Percentiles rank a stretch among this genome's conserved stretches.
phyloP scores from a whole-genome alignment of 2,113 vertebrate genomes.

The Scomber scombrus region DNA sequence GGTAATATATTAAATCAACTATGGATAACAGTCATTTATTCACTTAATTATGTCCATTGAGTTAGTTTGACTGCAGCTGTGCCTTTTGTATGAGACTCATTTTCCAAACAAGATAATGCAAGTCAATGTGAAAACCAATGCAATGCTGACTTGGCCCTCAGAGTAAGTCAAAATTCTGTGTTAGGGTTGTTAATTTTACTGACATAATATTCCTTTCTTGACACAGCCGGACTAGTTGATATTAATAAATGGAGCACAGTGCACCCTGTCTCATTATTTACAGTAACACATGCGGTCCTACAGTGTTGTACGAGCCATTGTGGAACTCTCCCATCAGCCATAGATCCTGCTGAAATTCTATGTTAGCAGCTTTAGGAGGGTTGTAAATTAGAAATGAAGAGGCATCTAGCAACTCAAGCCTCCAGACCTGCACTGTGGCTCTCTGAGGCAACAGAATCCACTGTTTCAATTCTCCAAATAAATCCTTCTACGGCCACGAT shows the following conservation, averaged over 20 bases:
- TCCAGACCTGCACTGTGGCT: conserved; percentile 31
- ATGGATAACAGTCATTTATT: conserved; percentile 68
- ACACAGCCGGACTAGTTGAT: conserved; percentile 36
- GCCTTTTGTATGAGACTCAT: conserved; percentile 49
- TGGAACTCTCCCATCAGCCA: conserved; percentile 55
- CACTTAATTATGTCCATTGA: conserved; percentile 69
- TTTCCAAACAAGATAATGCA: conserved; percentile 56
- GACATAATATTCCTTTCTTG: conserved; percentile 24
- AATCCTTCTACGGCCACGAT: conserved; percentile 56
- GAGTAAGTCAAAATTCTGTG: conserved; percentile 28
- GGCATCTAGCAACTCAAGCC: conserved; percentile 51
- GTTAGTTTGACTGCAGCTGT: conserved; percentile 60
- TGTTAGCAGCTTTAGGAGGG: conserved; percentile 59
- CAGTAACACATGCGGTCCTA: conserved; percentile 44
- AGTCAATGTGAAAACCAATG: conserved; percentile 41
- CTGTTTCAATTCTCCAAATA: conserved; percentile 65
- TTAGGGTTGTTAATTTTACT: conserved; percentile 32
- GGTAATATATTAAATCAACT: conserved; percentile 67
- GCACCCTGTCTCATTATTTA: conserved; percentile 55
- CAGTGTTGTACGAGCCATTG: not conserved
- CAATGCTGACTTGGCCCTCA: conserved; percentile 19
- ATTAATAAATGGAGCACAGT: conserved; percentile 37
- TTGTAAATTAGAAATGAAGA: conserved; percentile 76
- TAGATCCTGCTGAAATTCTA: conserved; percentile 55
- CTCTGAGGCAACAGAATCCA: conserved; percentile 57